Percentiles rank a stretch among this genome's conserved stretches.
Conservation (phyloP, 2,888 invertebrate genomes). For the Plebejus melissa region DNA sequence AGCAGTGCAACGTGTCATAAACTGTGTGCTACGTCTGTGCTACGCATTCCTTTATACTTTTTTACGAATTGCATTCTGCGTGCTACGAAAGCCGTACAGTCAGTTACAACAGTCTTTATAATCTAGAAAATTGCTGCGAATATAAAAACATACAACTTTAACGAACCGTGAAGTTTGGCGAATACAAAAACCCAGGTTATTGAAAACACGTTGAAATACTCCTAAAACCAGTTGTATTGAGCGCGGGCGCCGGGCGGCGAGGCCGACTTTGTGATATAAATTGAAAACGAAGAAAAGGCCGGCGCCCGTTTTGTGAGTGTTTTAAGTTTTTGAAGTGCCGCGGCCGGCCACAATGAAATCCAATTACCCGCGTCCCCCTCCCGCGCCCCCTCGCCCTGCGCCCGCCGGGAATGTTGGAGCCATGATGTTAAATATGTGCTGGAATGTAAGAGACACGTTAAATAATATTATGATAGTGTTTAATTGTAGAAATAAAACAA, state of each 20-base stretch:
- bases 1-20: neutral
- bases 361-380: neutral
- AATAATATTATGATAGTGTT: neutral
- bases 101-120: neutral
- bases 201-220: conserved; percentile 11
- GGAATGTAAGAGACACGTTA: neutral
- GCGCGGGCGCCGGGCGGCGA: neutral
- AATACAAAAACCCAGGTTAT: neutral
- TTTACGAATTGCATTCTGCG: neutral
- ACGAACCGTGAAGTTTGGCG: neutral
- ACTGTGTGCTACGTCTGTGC: neutral
- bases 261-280: conserved; percentile 22
- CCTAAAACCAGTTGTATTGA: neutral
- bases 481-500: too few relatives aligned
- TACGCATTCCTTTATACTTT: neutral
- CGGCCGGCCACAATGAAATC: conserved; percentile 21
- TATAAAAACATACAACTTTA: conserved; percentile 1
- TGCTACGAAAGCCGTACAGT: neutral
- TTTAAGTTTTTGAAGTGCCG: conserved; percentile 21
- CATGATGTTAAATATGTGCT: neutral
- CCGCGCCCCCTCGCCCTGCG: neutral
- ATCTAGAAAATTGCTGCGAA: neutral
- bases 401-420: neutral
- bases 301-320: conserved; percentile 24
- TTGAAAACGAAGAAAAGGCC: conserved; percentile 25